A percentile compares a stretch with the other conserved stretches of the same genome.
Evolutionary conservation across 2,797 vertebrate species (phyloP).

Genomic region (Sylvia borin): DNA sequence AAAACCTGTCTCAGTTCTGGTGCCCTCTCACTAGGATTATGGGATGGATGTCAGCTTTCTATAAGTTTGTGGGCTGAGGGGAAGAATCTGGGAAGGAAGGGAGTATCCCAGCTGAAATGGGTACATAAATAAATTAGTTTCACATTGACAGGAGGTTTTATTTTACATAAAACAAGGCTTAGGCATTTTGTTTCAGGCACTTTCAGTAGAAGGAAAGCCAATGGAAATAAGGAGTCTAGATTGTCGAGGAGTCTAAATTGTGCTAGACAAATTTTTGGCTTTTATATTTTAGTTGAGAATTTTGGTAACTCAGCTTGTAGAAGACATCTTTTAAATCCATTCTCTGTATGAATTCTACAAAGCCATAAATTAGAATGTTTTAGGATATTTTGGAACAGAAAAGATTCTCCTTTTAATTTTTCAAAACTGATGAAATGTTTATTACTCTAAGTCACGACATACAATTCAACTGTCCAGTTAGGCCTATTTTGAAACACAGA

Average conservation of each 20-base stretch:
- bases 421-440: not conserved
- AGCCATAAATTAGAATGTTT: not conserved
- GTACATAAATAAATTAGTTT: not conserved
- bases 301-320: not conserved
- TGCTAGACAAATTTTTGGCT: fast-evolving
- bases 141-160: not conserved
- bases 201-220: not conserved
- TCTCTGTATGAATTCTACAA: not conserved
- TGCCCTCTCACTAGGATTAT: not conserved
- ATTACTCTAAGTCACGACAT: not conserved
- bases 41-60: not conserved
- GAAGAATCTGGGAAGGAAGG: not conserved
- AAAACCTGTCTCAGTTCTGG: not conserved
- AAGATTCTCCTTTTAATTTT: not conserved
- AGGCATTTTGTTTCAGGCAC: not conserved
- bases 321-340: not conserved
- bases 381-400: not conserved
- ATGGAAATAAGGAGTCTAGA: not conserved
- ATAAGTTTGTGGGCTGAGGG: not conserved
- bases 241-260: not conserved
- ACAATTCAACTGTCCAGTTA: not conserved
- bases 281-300: not conserved
- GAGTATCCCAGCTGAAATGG: not conserved
- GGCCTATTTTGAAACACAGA: not conserved
- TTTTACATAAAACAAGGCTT: not conserved